These are phyloP conservation scores for Tokudaia tokunoshimensis DNA, from an alignment of 2,797 vertebrate species.

Conservation along the genomic window DNA sequence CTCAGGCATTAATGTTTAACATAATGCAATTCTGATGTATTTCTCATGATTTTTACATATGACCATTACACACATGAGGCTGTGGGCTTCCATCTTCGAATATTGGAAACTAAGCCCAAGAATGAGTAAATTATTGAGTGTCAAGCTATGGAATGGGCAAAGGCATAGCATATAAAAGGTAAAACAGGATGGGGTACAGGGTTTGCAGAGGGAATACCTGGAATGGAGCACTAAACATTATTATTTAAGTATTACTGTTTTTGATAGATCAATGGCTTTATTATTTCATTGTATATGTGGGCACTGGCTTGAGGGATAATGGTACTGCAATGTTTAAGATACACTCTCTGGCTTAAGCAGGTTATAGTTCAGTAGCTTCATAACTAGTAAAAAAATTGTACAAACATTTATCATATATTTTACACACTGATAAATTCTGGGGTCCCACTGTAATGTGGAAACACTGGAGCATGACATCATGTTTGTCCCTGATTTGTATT, in stretches of 20 bases:
- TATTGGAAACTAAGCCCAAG: not conserved
- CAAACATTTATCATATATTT: not conserved
- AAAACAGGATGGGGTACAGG: too few relatives aligned
- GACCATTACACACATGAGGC: not conserved
- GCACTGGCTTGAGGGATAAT: not conserved
- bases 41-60: not conserved
- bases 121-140: not conserved
- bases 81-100: not conserved
- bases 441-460: not conserved
- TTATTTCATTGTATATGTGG: not conserved
- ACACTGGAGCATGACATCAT: not conserved
- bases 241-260: not conserved
- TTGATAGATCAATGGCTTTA: not conserved
- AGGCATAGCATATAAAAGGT: not conserved
- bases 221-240: not conserved
- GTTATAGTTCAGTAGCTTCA: not conserved
- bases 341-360: not conserved
- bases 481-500: not conserved
- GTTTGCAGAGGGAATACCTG: too few relatives aligned
- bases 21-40: not conserved
- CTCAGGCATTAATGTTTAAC: not conserved
- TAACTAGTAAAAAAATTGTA: not conserved
- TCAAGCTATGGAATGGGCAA: not conserved
- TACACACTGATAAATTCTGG: not conserved
- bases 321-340: not conserved